Percentiles rank a stretch among this genome's conserved stretches.
phyloP scores from a whole-genome alignment of 2,797 vertebrate species.

The Manis crassicaudata region DNA sequence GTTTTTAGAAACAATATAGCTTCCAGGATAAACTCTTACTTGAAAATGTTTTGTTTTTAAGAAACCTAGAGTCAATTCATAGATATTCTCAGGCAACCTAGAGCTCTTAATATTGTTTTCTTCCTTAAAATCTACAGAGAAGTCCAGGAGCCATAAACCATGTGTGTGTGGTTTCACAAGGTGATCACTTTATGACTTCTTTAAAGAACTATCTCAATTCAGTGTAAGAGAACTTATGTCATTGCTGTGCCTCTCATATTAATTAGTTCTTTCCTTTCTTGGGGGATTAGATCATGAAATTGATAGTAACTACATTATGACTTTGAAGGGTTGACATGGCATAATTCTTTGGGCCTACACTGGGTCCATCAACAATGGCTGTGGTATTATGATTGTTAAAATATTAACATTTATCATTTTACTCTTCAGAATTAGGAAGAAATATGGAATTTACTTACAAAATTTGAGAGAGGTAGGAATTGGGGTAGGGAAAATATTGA shows the following conservation, averaged over 20 bases:
- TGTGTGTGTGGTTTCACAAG: background rate
- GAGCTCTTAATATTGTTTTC: background rate
- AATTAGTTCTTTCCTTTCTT: background rate
- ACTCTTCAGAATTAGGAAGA: background rate
- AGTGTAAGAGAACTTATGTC: background rate
- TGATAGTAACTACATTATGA: background rate
- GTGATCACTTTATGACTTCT: background rate
- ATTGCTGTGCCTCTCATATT: background rate
- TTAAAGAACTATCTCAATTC: background rate
- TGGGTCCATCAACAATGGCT: background rate
- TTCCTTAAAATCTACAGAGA: background rate
- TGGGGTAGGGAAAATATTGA: background rate
- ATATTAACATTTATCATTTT: background rate
- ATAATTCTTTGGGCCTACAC: background rate
- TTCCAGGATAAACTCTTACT: background rate
- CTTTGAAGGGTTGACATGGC: background rate
- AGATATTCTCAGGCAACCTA: background rate
- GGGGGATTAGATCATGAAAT: background rate
- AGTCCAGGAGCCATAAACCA: background rate
- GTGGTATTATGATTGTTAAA: background rate
- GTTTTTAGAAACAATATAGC: slow-evolving; percentile 37
- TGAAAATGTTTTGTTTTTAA: slow-evolving; percentile 35
- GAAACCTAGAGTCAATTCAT: background rate
- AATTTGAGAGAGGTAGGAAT: background rate
- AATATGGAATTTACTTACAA: background rate